These are phyloP conservation scores for Amaurobius ferox DNA, from an alignment of 2,888 invertebrate species.

Conservation along the genomic window DNA sequence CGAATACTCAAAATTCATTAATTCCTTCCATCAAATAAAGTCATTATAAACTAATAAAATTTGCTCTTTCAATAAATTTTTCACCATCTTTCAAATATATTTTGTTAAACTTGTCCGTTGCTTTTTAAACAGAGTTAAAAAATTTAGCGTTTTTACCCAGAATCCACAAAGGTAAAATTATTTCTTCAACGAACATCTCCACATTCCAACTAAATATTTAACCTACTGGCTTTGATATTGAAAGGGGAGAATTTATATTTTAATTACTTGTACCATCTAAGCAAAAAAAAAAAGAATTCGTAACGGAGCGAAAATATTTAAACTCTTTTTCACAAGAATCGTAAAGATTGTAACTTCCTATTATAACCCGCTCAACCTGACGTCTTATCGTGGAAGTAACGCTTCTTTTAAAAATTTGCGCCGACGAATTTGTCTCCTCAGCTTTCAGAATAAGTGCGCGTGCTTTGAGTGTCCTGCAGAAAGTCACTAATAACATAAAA, in stretches of 20 bases:
- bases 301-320: neutral
- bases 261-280: neutral
- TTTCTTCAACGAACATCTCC: neutral
- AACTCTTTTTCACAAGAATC: neutral
- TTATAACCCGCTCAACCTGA: neutral
- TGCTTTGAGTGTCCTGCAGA: conserved; percentile 11
- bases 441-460: neutral
- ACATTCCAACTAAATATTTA: neutral
- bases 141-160: no score
- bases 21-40: no score
- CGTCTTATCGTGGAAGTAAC: neutral
- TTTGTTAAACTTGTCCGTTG: no score
- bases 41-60: no score
- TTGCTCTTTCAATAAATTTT: no score
- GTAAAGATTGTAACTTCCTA: neutral
- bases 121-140: no score
- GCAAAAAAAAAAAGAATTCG: neutral
- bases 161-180: no score
- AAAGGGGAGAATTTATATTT: neutral
- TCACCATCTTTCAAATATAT: no score
- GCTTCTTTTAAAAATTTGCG: neutral
- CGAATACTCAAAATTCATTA: no score
- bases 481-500: conserved; percentile 22
- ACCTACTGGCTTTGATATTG: neutral
- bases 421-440: neutral